These are phyloP conservation scores for Hermaeophaga mercurialis DNA, from an alignment of 2,888 invertebrate species.

Conservation along the genomic window DNA sequence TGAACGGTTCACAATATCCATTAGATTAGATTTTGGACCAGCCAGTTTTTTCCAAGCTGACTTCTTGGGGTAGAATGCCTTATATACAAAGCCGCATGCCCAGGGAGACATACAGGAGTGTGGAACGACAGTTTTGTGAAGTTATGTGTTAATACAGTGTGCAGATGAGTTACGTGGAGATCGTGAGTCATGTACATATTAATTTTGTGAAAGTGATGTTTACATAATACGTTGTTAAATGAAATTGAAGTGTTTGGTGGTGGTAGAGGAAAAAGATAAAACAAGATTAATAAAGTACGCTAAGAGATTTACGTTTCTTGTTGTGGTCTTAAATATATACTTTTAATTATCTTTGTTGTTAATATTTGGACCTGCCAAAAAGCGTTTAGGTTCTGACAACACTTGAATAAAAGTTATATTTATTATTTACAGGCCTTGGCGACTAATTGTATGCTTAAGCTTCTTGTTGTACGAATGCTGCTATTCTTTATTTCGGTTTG, in stretches of 20 bases:
- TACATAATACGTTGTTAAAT: constrained; percentile 4
- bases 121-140: constrained; percentile 21
- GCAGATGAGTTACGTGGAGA: constrained; percentile 18
- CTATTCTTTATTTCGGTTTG: too few relatives aligned
- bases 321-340: too few relatives aligned
- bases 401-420: too few relatives aligned
- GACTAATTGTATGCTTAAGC: too few relatives aligned
- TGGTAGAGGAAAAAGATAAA: constrained; percentile 2
- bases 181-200: constrained; percentile 25
- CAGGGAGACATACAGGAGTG: constrained; percentile 14
- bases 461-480: too few relatives aligned
- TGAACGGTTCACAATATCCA: constrained; percentile 71
- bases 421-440: too few relatives aligned
- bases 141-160: constrained; percentile 25
- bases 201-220: constrained; percentile 10
- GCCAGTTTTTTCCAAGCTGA: constrained; percentile 71
- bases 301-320: background rate
- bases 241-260: background rate
- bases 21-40: constrained; percentile 66
- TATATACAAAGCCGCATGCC: constrained; percentile 51
- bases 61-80: constrained; percentile 53
- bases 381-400: too few relatives aligned
- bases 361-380: too few relatives aligned
- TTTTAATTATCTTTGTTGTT: too few relatives aligned
- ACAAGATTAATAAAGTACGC: background rate